Conservation (phyloP, 2,888 invertebrate species). For the Andrena minutula region DNA sequence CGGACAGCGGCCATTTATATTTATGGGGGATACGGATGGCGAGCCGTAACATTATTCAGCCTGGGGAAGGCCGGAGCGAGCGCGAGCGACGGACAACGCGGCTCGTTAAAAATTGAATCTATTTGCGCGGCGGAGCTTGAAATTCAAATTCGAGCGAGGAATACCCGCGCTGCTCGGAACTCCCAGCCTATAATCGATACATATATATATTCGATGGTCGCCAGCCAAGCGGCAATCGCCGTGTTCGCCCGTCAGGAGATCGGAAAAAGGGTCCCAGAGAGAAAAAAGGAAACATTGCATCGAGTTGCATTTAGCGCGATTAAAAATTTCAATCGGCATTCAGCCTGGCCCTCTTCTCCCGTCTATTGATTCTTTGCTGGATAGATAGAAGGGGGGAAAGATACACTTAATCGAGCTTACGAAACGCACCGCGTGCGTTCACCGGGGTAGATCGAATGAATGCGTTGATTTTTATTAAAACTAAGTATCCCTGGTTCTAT, state of each 20-base stretch:
- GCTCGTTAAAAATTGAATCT: conserved; percentile 81
- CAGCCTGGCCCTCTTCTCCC: neutral
- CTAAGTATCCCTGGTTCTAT: neutral
- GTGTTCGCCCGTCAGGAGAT: conserved; percentile 16
- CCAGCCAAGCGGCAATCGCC: conserved; percentile 20
- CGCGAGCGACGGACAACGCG: conserved; percentile 73
- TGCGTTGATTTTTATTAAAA: neutral
- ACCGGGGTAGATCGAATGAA: neutral
- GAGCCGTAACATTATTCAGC: conserved; percentile 73
- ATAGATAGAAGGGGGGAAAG: neutral
- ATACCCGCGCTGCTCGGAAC: conserved; percentile 56
- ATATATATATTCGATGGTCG: conserved; percentile 1
- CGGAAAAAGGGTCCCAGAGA: neutral
- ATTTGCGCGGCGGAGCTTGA: conserved; percentile 76
- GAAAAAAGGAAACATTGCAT: neutral
- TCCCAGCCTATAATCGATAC: conserved; percentile 73
- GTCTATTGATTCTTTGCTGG: neutral
- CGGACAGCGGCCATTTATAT: conserved; percentile 69
- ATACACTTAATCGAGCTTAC: neutral
- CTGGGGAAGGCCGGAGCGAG: conserved; percentile 47
- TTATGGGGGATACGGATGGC: conserved; percentile 56
- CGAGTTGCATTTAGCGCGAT: conserved; percentile 14
- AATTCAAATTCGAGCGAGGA: conserved; percentile 77
- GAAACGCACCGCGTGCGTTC: neutral
- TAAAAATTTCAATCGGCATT: conserved; percentile 28